Evolutionary conservation across 2,888 invertebrate genomes (phyloP).

Genomic region (Notocelia uddmanniana): DNA sequence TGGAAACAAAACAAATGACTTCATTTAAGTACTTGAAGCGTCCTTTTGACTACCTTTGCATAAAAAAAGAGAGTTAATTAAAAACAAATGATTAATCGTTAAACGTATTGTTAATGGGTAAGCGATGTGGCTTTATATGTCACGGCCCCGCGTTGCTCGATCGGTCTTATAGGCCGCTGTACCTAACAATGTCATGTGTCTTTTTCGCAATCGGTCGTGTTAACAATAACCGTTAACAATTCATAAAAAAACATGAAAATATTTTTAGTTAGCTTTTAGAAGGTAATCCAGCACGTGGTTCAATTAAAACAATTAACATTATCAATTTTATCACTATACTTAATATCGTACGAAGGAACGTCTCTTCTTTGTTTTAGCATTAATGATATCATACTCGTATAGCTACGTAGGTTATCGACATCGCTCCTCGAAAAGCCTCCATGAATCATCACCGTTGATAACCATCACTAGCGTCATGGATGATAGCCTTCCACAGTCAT

Average conservation of each 20-base stretch:
- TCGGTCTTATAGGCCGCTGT: conserved; percentile 82
- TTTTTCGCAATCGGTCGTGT: conserved; percentile 75
- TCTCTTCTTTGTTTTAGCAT: conserved; percentile 9
- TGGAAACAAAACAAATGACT: neutral
- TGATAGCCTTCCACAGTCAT: conserved; percentile 51
- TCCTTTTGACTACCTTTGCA: conserved; percentile 12
- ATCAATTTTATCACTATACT: conserved; percentile 5
- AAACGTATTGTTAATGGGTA: conserved; percentile 70
- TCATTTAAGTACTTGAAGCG: conserved; percentile 6
- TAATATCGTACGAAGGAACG: neutral
- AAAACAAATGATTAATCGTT: conserved; percentile 40
- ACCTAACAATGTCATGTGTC: conserved; percentile 84
- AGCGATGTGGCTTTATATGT: conserved; percentile 71
- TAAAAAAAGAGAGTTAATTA: conserved; percentile 33
- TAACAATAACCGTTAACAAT: conserved; percentile 65
- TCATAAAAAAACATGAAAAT: conserved; percentile 7
- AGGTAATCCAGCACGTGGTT: neutral
- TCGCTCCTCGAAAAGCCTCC: conserved; percentile 37
- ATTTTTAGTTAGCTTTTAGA: neutral
- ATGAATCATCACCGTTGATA: conserved; percentile 35
- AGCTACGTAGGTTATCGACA: too few species aligned
- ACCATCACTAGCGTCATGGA: conserved; percentile 25
- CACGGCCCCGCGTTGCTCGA: conserved; percentile 79
- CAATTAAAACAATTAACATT: neutral
- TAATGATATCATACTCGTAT: conserved; percentile 21